Conservation (phyloP, 2,888 invertebrate genomes). For the Limnephilus lunatus region DNA sequence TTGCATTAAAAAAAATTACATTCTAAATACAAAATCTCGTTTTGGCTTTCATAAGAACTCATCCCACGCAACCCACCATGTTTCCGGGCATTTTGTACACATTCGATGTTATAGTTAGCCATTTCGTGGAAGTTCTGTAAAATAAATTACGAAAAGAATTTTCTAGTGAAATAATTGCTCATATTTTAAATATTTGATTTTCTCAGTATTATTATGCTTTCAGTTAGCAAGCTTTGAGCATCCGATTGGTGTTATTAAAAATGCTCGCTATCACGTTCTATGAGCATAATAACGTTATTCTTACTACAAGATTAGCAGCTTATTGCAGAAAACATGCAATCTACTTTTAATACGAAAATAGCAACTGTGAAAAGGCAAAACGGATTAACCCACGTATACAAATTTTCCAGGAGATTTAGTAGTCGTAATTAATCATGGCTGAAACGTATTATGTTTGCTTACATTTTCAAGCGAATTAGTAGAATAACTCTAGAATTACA, state of each 20-base stretch:
- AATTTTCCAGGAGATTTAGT: not conserved
- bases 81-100: not conserved
- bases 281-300: not conserved
- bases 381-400: not conserved
- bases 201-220: no score
- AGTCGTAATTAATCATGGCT: not conserved
- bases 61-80: not conserved
- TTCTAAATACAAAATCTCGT: no score
- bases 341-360: not conserved
- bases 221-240: not conserved
- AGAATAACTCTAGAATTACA: no score
- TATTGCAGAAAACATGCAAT: not conserved
- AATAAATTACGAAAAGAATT: no score
- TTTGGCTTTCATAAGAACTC: not conserved
- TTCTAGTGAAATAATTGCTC: no score
- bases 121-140: not conserved
- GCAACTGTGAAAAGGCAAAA: not conserved
- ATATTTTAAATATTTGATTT: no score
- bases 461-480: no score
- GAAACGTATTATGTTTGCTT: not conserved
- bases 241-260: not conserved
- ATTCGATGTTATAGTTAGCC: not conserved
- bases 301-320: not conserved
- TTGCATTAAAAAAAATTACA: no score
- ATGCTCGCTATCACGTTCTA: not conserved